Percentiles rank a stretch among this genome's conserved stretches.
These are phyloP conservation scores for Acanthoscelides obtectus DNA, from an alignment of 2,888 invertebrate genomes.

Conservation along the genomic window DNA sequence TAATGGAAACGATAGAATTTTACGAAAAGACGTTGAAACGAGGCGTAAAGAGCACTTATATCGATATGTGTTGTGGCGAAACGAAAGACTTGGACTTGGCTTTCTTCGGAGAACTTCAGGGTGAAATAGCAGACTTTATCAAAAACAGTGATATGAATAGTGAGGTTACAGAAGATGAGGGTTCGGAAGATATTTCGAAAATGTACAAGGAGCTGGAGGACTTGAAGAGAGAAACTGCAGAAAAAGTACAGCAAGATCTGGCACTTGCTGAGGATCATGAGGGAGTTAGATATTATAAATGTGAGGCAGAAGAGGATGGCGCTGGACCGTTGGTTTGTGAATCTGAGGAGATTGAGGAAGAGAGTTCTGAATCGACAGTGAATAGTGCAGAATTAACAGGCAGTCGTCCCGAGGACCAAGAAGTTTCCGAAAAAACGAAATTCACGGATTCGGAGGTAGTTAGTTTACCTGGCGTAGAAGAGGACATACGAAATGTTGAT, in stretches of 20 bases:
- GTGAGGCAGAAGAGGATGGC: not conserved
- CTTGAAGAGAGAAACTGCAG: slow-evolving; percentile 5
- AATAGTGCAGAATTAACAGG: not conserved
- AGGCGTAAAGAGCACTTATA: not conserved
- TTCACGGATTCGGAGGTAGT: not conserved
- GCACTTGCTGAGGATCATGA: slow-evolving; percentile 17
- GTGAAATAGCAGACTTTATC: slow-evolving; percentile 5
- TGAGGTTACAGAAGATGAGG: not conserved
- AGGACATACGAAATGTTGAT: not conserved
- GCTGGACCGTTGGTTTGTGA: not conserved
- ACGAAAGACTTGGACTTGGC: slow-evolving; percentile 4
- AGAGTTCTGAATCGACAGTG: not conserved
- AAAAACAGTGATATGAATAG: not conserved
- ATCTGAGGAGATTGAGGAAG: not conserved
- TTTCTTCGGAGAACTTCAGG: slow-evolving; percentile 4
- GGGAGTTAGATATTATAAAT: slow-evolving; percentile 7
- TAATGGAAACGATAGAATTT: slow-evolving; percentile 7
- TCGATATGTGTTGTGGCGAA: not conserved
- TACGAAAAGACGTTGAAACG: slow-evolving; percentile 9
- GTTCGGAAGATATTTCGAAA: slow-evolving; percentile 2
- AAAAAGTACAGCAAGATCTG: slow-evolving; percentile 9
- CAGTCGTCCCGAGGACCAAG: not conserved
- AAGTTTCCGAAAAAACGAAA: not conserved
- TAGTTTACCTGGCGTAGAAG: not conserved
- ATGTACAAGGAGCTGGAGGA: slow-evolving; percentile 5